Base-by-base conservation (phyloP, 2,113 vertebrate genomes). In the Octodon degus region DNA sequence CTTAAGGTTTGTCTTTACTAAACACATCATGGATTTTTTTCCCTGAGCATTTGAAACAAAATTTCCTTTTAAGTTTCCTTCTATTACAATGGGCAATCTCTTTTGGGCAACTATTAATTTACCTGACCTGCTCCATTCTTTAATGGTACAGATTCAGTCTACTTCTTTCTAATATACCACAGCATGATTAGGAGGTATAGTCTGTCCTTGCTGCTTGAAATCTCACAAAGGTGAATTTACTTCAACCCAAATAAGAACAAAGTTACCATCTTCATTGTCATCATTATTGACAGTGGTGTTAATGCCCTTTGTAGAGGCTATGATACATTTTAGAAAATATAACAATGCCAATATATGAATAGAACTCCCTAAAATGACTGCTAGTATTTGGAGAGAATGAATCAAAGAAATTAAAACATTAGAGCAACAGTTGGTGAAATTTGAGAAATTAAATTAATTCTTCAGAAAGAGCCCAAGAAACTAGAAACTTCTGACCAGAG, bases 51-150 rank as follows among this genome's bases (percentile, higher is more conserved):
- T 86, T 97, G 25, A 37, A 72, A 67, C 68, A 88, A 93, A 0
- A 60, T 43, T 87, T 90, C 83, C 79, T 68, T 11, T 5, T n/a
- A 82, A 91, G 47, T 76, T 95, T 95, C 58, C 58, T 43, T 77
- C 30, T 50, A 58, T 82, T 80, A 86, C 63, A 89, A 20, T 77
- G 8, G n/a, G 67, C 10, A 68, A 68, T 37, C 76, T 85, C 47
- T 81, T 93, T 85, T 81, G 47, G 40, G 74, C 86, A 86, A 92
- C 76, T 67, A 90, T 84, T 67, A 67, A 91, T 84, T 91, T 89
- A 24, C 70, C 60, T 76, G 77, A 81, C 55, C 32, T 93, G 68
- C 24, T 37, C 82, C 70, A 68, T 89, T 91, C 92, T 47, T 67
- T 14, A 76, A 81, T 53, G 82, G 27, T 91, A 16, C 8, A 62